A percentile compares a stretch with the other conserved stretches of the same genome.
Evolutionary conservation across 1,140 invertebrate species (phyloP).

Genomic region (Platyscapa corneri): DNA sequence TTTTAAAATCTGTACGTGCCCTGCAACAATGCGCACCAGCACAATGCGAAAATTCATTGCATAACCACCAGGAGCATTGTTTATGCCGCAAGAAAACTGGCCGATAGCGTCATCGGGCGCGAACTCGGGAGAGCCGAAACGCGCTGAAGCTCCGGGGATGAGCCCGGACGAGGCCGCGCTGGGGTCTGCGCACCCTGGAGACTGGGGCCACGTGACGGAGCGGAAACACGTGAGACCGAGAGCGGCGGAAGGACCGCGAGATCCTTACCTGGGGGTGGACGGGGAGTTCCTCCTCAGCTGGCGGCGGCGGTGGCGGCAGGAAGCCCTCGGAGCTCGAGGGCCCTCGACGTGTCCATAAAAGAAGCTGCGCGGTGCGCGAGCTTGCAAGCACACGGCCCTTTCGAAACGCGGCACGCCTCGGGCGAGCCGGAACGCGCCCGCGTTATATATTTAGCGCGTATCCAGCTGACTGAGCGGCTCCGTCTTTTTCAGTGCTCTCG

Average conservation of each 20-base stretch:
- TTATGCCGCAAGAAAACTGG: neutral
- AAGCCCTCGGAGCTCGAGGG: neutral
- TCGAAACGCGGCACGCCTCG: no score
- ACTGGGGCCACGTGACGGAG: neutral
- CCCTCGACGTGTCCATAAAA: neutral
- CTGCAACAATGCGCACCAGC: neutral
- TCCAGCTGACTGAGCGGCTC: constrained; percentile 28
- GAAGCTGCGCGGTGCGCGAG: neutral
- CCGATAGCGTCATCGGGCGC: neutral
- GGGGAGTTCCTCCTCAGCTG: no score
- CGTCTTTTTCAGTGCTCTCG: neutral
- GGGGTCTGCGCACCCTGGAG: no score
- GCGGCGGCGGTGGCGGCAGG: no score
- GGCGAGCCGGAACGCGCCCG: neutral
- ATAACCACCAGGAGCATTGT: neutral
- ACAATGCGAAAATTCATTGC: neutral
- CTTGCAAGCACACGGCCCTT: neutral
- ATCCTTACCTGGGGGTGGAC: neutral
- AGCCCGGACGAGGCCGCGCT: no score
- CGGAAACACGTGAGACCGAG: neutral
- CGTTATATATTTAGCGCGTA: constrained; percentile 32
- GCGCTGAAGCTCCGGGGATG: no score
- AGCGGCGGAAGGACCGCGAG: neutral
- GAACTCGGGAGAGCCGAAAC: no score
- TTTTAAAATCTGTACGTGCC: neutral